Evolutionary conservation across 2,113 vertebrate species (phyloP).

Genomic region (Gracilinanus agilis): DNA sequence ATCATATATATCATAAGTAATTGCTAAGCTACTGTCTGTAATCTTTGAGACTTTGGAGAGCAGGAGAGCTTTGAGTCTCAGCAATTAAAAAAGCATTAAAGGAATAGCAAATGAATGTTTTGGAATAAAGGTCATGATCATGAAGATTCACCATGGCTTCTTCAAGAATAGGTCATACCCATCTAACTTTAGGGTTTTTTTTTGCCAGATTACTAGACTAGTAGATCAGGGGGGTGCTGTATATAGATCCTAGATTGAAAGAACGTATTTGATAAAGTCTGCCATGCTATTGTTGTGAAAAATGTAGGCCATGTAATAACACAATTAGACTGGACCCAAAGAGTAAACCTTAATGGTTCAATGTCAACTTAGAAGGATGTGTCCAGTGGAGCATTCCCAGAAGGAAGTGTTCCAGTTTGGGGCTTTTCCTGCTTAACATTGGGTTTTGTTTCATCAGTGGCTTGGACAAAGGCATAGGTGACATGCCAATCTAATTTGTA

Average conservation of each 20-base stretch:
- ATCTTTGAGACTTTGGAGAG: neutral
- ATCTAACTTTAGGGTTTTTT: neutral
- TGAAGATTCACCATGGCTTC: neutral
- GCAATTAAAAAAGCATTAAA: neutral
- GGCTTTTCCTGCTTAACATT: no score
- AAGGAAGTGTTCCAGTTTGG: no score
- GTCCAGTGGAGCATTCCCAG: no score
- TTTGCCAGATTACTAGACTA: neutral
- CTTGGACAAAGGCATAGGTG: no score
- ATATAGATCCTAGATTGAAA: neutral
- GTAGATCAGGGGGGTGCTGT: neutral
- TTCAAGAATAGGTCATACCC: neutral
- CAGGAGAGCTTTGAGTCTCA: neutral
- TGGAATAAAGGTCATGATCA: neutral
- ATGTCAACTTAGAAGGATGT: no score
- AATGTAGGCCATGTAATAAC: neutral
- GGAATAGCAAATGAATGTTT: neutral
- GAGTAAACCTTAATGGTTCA: neutral
- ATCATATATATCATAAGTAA: neutral
- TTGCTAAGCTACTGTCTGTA: conserved; percentile 6
- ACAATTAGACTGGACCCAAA: neutral
- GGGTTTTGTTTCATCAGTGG: no score
- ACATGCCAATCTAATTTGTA: no score
- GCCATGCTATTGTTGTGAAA: neutral
- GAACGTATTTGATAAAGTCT: neutral